Evolutionary conservation across 2,888 invertebrate genomes (phyloP).

Genomic region (Phalera bucephala): DNA sequence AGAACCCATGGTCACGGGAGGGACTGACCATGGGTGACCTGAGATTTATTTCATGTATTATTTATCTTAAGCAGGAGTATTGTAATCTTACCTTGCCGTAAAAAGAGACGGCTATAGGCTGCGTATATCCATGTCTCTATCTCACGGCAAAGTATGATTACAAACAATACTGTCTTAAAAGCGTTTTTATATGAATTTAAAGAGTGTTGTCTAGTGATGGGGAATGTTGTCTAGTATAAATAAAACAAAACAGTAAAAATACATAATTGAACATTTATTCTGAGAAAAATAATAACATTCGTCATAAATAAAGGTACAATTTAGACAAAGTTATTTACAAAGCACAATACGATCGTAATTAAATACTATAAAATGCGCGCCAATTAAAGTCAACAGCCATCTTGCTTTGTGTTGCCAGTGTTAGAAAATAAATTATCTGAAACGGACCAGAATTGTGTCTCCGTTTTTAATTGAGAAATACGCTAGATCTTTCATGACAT

Average conservation of each 20-base stretch:
- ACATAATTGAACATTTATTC: conserved; percentile 67
- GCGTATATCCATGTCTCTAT: no score
- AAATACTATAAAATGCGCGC: conserved; percentile 41
- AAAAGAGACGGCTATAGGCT: no score
- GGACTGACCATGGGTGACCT: no score
- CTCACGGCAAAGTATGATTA: no score
- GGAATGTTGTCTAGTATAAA: conserved; percentile 14
- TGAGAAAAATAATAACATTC: conserved; percentile 45
- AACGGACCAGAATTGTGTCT: conserved; percentile 89
- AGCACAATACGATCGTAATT: conserved; percentile 48
- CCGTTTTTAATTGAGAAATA: conserved; percentile 93
- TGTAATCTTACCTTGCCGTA: no score
- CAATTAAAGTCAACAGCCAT: conserved; percentile 32
- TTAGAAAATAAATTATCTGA: conserved; percentile 60
- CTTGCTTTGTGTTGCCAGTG: conserved; percentile 37
- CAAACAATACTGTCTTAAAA: no score
- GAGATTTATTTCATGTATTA: no score
- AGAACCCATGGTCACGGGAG: no score
- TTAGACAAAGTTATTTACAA: conserved; percentile 66
- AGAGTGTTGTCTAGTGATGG: not conserved
- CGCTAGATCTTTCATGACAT: conserved; percentile 90
- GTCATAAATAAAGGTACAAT: conserved; percentile 73
- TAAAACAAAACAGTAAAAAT: conserved; percentile 59
- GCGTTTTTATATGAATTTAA: no score
- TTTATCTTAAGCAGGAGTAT: no score